Evolutionary conservation across 2,113 vertebrate species (phyloP), one percentile per base, ranked within the genome.

Genomic region (Atractosteus spatula): DNA sequence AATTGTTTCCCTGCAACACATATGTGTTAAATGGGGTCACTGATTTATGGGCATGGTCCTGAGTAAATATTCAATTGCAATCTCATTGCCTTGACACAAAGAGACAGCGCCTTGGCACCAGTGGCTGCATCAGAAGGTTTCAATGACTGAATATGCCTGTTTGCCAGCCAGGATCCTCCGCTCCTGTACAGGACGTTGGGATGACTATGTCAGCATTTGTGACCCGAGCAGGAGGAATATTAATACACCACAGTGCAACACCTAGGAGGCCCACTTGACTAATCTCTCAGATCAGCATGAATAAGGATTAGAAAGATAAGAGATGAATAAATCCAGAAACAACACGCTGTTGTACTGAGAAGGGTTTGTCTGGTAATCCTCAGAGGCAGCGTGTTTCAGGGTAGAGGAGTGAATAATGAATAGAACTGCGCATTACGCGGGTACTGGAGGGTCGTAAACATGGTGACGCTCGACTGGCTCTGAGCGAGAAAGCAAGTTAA

Each of bases 251-350:
- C 14, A 71, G 80, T 76, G 80, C 76, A 0, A 0, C 62, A 45
- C 74, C 71, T 80, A 66, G 81, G 17, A 67, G 61, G 41, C 13
- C 29, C 81, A 74, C 77, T 71, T 79, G 16, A 66, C 45, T 71
- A 86, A 87, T 59, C 62, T 78, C 73, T 56, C 5, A 70, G 75
- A 82, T 68, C 71, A 73, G 76, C 77, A 69, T 59, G 45, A 79
- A 82, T 80, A 78, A 68, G 55, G 68, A 83, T 86, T 80, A 57
- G 54, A 75, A 81, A 83, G 76, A 85, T 84, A 59, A 59, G 12
- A 57, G 54, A 75, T 80, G 82, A 75, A 85, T 84, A 59, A 59
- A 59, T 59, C 57, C 57, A 14, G 11, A 59, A 59, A 13, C 57
- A n/a, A 59, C 12, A 59, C 14, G 57, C 57, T 11, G 57, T 13